Base-by-base conservation (phyloP, 2,888 invertebrate genomes). In the Andricus curvator region DNA sequence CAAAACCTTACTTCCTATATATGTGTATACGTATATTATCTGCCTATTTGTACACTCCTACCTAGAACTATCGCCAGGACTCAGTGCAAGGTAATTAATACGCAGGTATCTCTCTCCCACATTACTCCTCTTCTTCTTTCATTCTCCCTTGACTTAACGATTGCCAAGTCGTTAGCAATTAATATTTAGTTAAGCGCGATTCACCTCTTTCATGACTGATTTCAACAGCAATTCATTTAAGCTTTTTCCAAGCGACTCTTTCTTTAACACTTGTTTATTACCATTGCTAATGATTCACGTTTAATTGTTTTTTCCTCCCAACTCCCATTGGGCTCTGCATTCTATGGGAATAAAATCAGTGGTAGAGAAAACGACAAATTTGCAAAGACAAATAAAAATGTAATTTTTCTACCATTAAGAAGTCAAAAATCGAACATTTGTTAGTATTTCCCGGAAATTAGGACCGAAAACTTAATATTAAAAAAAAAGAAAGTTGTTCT, bases 51-150 rank as follows among this genome's bases (percentile, higher is more conserved):
- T 74, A 74, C 56, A 56, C 74, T 56, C 56, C 17, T 33, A 29
- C n/a, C 56, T 74, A 22, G 4, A 74, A 74, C 74, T 74, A 74
- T 74, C 74, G 64, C 64, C n/a, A 29, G 68, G 51, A 74, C 56
- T 20, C 65, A 80, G 77, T n/a, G 70, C 37, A 66, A 74, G 74
- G 80, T 83, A 83, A 83, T 83, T 83, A 83, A 82, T 80, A 77
- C 79, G 25, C 66, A 60, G 41, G 20, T 67, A 51, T 80, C 48
- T 44, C n/a, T 78, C 60, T 51, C 29, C 15, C 17, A 76, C 80
- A 66, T 13, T 33, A 8, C 15, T 33, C 44, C 44, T 78, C 29
- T n/a, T 13, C 15, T 60, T n/a, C 4, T n/a, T 51, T 64, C 68
- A 65, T 60, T 67, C 29, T 68, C n/a, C 67, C 48, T 33, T 74